Base-by-base conservation (phyloP, 1,140 invertebrate species). In the Heliconius nattereri region DNA sequence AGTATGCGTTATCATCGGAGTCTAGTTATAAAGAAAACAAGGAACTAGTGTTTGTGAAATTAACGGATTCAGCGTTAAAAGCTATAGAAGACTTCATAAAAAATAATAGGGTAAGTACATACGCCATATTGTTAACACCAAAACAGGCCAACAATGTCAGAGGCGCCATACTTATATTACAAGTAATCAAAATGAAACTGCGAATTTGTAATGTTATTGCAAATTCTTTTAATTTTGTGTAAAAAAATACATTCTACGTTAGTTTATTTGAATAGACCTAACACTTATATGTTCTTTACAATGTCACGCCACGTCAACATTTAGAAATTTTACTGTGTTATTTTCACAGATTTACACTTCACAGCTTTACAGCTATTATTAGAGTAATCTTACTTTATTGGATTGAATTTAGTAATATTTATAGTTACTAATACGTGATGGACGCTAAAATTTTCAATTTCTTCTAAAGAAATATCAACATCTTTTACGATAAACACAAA, bases 1-100 rank as follows among this genome's bases (percentile, higher is more conserved):
- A 98, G 96, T 98, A 98, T 97, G 97, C 97, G 95, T 97, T 98
- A 96, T 98, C 97, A 95, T 98, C 98, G 93, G 97, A 97, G 94
- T 96, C 96, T 95, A 96, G 96, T 96, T 97, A 96, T 95, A 96
- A 97, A 95, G 97, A 97, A 95, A 97, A 97, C 95, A 98, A 98
- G 96, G 97, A 97, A 91, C 96, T 98, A 92, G 96, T 98, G 94
- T 98, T 98, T 95, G 97, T 98, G 91, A 99, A 98, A 96, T 96
- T 98, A 90, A 99, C 98, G 87, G 98, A 99, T 96, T 98, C 98
- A 81, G 97, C 98, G 85, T 95, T 97, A 86, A 97, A 97, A 95
- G 97, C 98, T 90, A 98, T 99, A 94, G 97, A 98, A 93, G 97
- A 98, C 92, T 98, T 96, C 95, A 94, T 98, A 88, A 97, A 96